Conservation (phyloP, 2,888 invertebrate genomes). For the Exephanes ischioxanthus region DNA sequence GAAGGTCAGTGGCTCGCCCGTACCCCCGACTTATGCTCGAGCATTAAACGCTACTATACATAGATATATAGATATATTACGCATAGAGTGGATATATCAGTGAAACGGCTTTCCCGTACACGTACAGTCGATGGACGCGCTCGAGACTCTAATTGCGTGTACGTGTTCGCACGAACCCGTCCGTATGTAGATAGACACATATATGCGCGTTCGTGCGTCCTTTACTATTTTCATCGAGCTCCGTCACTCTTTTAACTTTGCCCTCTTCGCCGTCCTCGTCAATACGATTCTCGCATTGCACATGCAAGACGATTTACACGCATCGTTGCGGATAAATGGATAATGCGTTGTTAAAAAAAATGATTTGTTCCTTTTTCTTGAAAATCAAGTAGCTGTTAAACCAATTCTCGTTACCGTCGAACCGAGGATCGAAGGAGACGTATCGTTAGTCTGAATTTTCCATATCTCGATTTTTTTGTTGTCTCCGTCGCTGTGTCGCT, state of each 20-base stretch:
- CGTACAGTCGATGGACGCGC: constrained; percentile 24
- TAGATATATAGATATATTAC: constrained; percentile 23
- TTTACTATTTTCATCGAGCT: constrained; percentile 28
- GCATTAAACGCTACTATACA: constrained; percentile 54
- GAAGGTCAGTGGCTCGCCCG: constrained; percentile 71
- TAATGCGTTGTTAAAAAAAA: constrained; percentile 13
- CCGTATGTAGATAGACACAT: constrained; percentile 30
- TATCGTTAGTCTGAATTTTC: neutral
- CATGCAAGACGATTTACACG: constrained; percentile 14
- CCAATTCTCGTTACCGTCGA: neutral
- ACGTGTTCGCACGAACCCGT: constrained; percentile 46
- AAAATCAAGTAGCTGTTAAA: neutral
- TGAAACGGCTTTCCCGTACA: constrained; percentile 39
- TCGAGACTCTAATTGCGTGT: constrained; percentile 57
- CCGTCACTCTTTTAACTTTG: constrained; percentile 21
- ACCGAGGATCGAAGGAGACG: neutral
- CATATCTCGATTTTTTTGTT: neutral
- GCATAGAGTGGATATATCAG: constrained; percentile 27
- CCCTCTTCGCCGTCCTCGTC: constrained; percentile 9
- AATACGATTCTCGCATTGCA: constrained; percentile 15
- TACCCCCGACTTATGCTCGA: constrained; percentile 53
- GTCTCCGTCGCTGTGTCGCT: neutral
- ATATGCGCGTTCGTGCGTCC: neutral
- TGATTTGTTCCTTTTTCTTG: neutral
- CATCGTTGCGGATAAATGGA: constrained; percentile 1